A percentile compares a stretch with the other conserved stretches of the same genome.
phyloP scores from a whole-genome alignment of 1,140 invertebrate genomes.

The Ceratina calcarata region DNA sequence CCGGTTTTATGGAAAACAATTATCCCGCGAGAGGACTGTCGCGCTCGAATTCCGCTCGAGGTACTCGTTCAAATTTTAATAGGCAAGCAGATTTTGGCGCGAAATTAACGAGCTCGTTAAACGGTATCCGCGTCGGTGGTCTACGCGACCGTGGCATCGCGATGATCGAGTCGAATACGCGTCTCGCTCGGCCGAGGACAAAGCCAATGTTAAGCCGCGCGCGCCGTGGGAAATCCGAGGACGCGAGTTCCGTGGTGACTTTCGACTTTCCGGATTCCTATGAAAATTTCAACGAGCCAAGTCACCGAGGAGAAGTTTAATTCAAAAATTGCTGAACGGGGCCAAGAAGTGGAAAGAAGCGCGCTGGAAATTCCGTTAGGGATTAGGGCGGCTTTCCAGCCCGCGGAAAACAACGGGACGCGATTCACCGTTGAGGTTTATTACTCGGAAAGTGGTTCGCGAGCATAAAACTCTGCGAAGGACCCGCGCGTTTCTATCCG shows the following conservation, averaged over 20 bases:
- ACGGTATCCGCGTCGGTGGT: neutral
- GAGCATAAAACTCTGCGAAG: neutral
- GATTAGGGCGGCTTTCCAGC: neutral
- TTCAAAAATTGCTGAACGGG: constrained; percentile 2
- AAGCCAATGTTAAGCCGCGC: neutral
- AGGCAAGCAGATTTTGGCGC: constrained; percentile 30
- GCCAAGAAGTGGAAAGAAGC: too few species aligned
- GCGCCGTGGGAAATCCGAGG: neutral
- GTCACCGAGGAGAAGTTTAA: neutral
- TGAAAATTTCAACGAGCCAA: neutral
- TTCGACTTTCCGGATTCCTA: neutral
- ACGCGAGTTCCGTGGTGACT: neutral
- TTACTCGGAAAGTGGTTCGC: constrained; percentile 6
- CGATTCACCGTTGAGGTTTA: neutral
- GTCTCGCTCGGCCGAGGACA: neutral
- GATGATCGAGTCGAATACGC: neutral
- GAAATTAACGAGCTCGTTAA: constrained; percentile 49
- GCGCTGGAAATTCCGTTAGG: neutral
- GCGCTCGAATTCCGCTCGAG: constrained; percentile 36
- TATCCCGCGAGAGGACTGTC: constrained; percentile 16
- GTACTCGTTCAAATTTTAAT: constrained; percentile 41
- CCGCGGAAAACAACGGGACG: neutral
- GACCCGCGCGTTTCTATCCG: neutral
- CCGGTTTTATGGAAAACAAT: constrained; percentile 42
- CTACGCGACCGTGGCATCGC: neutral